Evolutionary conservation across 2,888 invertebrate genomes (phyloP).

Genomic region (Calameuta filiformis): DNA sequence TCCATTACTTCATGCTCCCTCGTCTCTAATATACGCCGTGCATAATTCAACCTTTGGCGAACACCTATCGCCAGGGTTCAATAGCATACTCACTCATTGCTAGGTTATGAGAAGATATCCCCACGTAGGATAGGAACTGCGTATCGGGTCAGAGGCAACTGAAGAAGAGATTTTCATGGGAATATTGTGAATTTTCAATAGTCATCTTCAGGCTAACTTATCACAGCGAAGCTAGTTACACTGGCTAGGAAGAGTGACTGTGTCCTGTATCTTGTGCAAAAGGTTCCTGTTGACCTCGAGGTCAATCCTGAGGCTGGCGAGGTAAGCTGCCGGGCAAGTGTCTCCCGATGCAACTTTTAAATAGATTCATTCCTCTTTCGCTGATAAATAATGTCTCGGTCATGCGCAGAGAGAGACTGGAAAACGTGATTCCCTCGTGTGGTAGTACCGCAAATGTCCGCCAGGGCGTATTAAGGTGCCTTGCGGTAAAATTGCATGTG

Average conservation of each 20-base stretch:
- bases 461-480: not conserved
- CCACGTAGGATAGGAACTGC: not conserved
- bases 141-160: not conserved
- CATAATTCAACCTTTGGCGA: not conserved
- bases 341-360: not conserved
- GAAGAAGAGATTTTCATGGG: not conserved
- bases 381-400: not conserved
- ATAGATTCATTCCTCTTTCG: slow-evolving; percentile 1
- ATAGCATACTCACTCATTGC: not conserved
- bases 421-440: not conserved
- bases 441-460: not conserved
- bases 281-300: not conserved
- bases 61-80: not conserved
- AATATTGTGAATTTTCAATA: not conserved
- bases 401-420: not conserved
- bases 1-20: not conserved
- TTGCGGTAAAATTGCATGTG: not conserved
- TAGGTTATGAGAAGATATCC: not conserved
- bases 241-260: not conserved
- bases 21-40: not conserved
- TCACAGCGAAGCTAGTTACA: not conserved
- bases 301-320: not conserved
- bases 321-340: not conserved
- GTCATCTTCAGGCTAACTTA: not conserved
- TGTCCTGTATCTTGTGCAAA: not conserved